Percentiles rank a stretch among this genome's conserved stretches.
Evolutionary conservation across 2,113 vertebrate species (phyloP).

Genomic region (Trichomycterus rosablanca): DNA sequence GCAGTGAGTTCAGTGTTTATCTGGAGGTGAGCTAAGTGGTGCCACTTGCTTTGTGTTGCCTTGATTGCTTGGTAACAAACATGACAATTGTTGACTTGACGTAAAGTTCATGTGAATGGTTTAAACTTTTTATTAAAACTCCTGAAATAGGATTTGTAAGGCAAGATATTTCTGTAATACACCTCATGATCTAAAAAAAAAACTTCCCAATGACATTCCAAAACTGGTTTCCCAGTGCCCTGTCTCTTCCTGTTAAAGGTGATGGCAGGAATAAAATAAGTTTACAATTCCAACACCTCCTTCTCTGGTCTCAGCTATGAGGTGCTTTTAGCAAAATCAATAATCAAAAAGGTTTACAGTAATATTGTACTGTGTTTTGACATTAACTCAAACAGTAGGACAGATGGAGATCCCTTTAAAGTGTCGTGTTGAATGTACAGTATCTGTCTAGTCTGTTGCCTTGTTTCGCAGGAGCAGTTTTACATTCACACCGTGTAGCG

Average conservation of each 20-base stretch:
- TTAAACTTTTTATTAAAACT: no score
- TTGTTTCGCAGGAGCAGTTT: constrained; percentile 49
- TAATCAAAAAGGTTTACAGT: background rate
- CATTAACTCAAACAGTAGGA: constrained; percentile 51
- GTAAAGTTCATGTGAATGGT: no score
- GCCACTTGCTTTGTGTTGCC: no score
- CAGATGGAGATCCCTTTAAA: constrained; percentile 63
- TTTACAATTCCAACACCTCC: background rate
- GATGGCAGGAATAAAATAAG: background rate
- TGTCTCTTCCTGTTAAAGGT: background rate
- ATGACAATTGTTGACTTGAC: no score
- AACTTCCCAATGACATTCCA: no score
- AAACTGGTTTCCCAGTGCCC: no score
- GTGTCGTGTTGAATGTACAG: constrained; percentile 55
- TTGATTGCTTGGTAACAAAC: no score
- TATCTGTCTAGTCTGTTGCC: constrained; percentile 47
- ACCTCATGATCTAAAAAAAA: no score
- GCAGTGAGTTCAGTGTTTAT: no score
- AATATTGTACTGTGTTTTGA: constrained; percentile 10
- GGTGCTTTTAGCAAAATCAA: constrained; percentile 20
- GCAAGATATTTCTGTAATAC: no score
- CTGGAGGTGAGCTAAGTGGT: no score
- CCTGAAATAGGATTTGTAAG: no score
- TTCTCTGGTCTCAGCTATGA: background rate
- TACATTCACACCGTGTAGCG: constrained; percentile 32